Evolutionary conservation across 2,113 vertebrate species (phyloP).

Genomic region (Archocentrus centrarchus): DNA sequence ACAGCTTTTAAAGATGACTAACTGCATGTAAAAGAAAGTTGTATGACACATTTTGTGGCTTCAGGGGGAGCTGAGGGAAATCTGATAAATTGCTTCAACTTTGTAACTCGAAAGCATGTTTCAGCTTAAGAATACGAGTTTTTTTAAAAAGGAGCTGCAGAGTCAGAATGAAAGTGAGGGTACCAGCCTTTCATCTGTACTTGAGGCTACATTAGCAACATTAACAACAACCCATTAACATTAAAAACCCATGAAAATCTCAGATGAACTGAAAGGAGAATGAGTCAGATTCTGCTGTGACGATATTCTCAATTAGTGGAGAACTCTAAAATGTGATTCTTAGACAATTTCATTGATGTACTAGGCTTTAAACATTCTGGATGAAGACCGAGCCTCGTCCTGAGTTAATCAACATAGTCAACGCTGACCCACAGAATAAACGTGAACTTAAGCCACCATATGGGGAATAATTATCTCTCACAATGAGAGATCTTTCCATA

Average conservation of each 20-base stretch:
- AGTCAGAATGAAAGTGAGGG: too few species aligned
- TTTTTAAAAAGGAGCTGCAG: neutral
- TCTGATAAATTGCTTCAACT: neutral
- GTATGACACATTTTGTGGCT: neutral
- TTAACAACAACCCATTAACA: too few species aligned
- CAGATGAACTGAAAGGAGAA: neutral
- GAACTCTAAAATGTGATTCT: too few species aligned
- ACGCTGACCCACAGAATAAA: neutral
- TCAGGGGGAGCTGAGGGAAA: neutral
- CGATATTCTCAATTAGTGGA: neutral
- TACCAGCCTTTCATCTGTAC: neutral
- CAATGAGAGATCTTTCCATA: neutral
- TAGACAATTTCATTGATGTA: neutral
- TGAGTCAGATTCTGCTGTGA: neutral
- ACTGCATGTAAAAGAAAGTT: neutral
- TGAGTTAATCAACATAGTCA: neutral
- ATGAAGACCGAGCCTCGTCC: neutral
- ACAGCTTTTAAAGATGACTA: neutral
- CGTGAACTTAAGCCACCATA: slow-evolving; percentile 5
- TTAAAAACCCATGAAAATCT: neutral
- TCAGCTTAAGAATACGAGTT: neutral
- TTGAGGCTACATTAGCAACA: neutral
- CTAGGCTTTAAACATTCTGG: neutral
- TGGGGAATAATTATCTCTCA: slow-evolving; percentile 20
- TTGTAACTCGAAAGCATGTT: neutral